Evolutionary conservation across 1,140 invertebrate genomes (phyloP).

Genomic region (Lepidurus packardi): DNA sequence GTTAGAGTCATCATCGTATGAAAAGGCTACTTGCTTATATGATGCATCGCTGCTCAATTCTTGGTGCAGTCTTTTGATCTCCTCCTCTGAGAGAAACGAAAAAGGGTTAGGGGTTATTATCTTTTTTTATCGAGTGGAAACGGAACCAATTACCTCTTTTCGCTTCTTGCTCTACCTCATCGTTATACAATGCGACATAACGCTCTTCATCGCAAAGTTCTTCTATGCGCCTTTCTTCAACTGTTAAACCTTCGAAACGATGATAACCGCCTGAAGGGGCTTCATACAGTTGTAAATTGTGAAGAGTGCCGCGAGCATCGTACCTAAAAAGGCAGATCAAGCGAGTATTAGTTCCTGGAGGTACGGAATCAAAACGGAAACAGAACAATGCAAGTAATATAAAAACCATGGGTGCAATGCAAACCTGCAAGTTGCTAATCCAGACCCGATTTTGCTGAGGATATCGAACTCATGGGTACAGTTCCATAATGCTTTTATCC

Average conservation of each 20-base stretch:
- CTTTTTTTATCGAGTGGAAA: conserved; percentile 25
- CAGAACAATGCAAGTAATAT: neutral
- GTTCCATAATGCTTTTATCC: neutral
- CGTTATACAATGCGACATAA: conserved; percentile 76
- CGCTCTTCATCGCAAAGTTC: conserved; percentile 84
- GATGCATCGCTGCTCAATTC: conserved; percentile 57
- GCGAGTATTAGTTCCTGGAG: conserved; percentile 22
- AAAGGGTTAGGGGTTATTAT: conserved; percentile 20
- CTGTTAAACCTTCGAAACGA: conserved; percentile 57
- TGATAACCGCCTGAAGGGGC: conserved; percentile 52
- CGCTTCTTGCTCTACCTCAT: conserved; percentile 81
- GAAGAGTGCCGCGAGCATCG: conserved; percentile 84
- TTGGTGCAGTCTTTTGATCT: conserved; percentile 77
- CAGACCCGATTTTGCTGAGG: neutral
- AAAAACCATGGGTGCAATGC: conserved; percentile 33
- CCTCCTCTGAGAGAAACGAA: conserved; percentile 65
- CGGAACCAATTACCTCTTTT: conserved; percentile 44
- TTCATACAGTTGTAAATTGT: conserved; percentile 57
- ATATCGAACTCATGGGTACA: neutral
- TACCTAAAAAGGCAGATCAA: conserved; percentile 59
- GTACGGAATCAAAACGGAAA: neutral
- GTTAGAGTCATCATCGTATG: conserved; percentile 56
- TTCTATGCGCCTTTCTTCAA: conserved; percentile 74
- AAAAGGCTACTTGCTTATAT: conserved; percentile 75
- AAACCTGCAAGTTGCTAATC: conserved; percentile 33